Percentiles rank a stretch among this genome's conserved stretches.
phyloP scores from a whole-genome alignment of 2,113 vertebrate genomes.

The Ahaetulla prasina region DNA sequence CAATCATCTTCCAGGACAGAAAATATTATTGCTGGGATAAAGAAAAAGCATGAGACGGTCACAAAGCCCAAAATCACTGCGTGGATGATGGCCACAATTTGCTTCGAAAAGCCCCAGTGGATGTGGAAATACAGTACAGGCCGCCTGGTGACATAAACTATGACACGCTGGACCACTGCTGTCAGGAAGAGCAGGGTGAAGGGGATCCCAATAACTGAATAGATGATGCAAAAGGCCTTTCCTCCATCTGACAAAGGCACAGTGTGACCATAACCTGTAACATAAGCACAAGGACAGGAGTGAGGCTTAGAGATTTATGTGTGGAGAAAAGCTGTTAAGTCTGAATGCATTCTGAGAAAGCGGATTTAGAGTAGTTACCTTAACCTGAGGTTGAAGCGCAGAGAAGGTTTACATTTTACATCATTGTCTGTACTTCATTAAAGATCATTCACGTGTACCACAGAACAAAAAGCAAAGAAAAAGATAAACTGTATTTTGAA shows the following conservation, averaged over 20 bases:
- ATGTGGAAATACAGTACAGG: conserved; percentile 84
- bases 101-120: conserved; percentile 88
- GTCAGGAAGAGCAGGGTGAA: conserved; percentile 97
- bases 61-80: conserved; percentile 77
- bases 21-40: conserved; percentile 91
- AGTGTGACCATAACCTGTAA: conserved; percentile 91
- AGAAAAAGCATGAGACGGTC: conserved; percentile 85
- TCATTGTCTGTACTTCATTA: not conserved
- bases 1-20: conserved; percentile 89
- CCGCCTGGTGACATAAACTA: conserved; percentile 81
- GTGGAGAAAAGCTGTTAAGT: not conserved
- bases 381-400: not conserved
- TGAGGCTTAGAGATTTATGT: not conserved
- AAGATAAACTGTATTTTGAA: not conserved
- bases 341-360: not conserved
- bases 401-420: not conserved
- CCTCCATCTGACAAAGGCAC: conserved; percentile 92
- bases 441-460: not conserved
- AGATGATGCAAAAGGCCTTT: conserved; percentile 95
- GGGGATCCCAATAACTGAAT: conserved; percentile 91
- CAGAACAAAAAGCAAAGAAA: not conserved
- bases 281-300: not conserved
- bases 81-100: conserved; percentile 83
- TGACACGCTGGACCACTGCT: conserved; percentile 91
- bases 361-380: not conserved